Evolutionary conservation across 2,888 invertebrate genomes (phyloP).

Genomic region (Heliconius hortense): DNA sequence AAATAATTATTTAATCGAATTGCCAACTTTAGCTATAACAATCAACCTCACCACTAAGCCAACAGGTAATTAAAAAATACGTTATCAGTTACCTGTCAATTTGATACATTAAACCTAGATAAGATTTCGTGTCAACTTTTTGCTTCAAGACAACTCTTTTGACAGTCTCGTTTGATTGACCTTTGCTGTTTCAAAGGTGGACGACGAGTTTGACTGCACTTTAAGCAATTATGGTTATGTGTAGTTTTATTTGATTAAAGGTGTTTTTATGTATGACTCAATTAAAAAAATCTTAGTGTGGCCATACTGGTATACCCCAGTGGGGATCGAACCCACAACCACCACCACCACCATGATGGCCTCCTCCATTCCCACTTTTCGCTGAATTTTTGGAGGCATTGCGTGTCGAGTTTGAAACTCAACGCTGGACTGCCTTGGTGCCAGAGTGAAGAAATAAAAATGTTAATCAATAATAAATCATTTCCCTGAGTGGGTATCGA

Average conservation of each 20-base stretch:
- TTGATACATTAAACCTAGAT: slow-evolving; percentile 11
- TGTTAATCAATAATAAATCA: too few relatives aligned
- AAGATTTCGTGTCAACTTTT: slow-evolving; percentile 10
- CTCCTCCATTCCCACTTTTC: too few relatives aligned
- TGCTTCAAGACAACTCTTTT: neutral
- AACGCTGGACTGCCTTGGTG: too few relatives aligned
- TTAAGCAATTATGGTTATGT: slow-evolving; percentile 9
- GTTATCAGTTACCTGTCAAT: neutral
- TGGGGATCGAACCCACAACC: too few relatives aligned
- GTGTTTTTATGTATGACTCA: neutral
- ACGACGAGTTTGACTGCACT: slow-evolving; percentile 5
- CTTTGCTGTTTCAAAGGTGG: slow-evolving; percentile 13
- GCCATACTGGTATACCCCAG: too few relatives aligned
- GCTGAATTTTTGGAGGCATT: too few relatives aligned
- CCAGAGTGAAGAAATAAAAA: too few relatives aligned
- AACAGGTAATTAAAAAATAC: neutral
- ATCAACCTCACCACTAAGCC: neutral
- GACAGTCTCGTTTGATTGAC: slow-evolving; percentile 8
- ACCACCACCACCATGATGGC: too few relatives aligned
- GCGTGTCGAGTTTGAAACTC: too few relatives aligned
- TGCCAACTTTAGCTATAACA: neutral
- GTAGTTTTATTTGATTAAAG: neutral
- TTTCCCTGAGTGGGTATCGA: too few relatives aligned
- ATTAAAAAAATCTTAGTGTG: neutral
- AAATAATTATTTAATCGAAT: neutral